These are phyloP conservation scores for Campylorhamphus procurvoides DNA, from an alignment of 2,113 vertebrate genomes.

Conservation along the genomic window DNA sequence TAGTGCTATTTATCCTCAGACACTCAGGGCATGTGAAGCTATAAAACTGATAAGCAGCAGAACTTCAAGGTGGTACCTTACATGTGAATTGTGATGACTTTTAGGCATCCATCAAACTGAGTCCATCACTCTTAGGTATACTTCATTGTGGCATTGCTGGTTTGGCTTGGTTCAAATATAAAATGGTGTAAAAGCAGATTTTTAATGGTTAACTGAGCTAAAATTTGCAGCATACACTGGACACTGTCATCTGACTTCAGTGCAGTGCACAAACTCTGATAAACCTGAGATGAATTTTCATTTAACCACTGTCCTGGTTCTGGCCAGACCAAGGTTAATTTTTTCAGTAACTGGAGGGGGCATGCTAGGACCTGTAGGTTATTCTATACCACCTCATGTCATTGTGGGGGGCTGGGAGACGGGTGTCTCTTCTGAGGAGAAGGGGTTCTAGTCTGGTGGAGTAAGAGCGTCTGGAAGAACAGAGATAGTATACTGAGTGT, in stretches of 20 bases:
- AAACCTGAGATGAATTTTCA: background rate
- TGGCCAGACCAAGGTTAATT: background rate
- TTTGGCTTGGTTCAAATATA: background rate
- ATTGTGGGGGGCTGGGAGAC: background rate
- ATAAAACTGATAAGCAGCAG: background rate
- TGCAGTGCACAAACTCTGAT: background rate
- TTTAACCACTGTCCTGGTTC: background rate
- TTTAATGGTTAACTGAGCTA: background rate
- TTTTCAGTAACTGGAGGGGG: background rate
- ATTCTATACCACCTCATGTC: background rate
- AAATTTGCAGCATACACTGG: background rate
- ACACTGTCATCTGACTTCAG: background rate
- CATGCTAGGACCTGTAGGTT: background rate
- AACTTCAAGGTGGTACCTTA: background rate
- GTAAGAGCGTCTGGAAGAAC: background rate
- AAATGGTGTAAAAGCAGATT: background rate
- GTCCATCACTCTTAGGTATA: background rate
- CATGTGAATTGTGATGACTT: background rate
- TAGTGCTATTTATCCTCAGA: background rate
- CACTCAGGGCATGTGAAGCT: background rate
- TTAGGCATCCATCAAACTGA: background rate
- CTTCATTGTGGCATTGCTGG: background rate
- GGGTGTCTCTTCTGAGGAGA: background rate
- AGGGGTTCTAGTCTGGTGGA: background rate
- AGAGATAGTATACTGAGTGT: fast-evolving